Base-by-base conservation (phyloP, 2,797 vertebrate species). In the Threskiornis aethiopicus region DNA sequence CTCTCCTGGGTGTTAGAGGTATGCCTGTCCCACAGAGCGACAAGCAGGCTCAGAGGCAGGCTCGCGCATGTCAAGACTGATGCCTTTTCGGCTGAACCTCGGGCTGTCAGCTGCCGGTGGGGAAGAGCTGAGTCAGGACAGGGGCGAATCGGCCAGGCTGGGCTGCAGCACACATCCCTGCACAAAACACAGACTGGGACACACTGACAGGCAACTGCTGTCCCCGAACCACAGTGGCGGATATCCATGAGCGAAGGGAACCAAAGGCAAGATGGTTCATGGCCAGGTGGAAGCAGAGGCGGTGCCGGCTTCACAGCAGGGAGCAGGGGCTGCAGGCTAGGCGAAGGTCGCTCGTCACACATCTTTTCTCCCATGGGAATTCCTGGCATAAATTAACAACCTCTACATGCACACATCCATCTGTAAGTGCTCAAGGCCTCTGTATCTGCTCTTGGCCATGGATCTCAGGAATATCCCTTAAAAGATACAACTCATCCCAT, bases 341-440 rank as follows among this genome's bases (percentile, higher is more conserved):
- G 11, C 2, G 9, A 65, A 52, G 42, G 65, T 33, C 2, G 1
- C 31, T 59, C 5, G 2, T 2, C 7, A 57, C 16, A 12, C 21
- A 26, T 47, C 21, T 89, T 59, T 58, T 66, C 51, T 87, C 39
- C 51, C 44, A 24, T 3, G 8, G 49, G 16, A 89, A 92, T 47
- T 86, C 29, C 77, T 77, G 51, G 35, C 26, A 39, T 25, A 59
- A 83, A 89, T 41, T 21, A 76, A 62, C 33, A 46, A 39, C 0
- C 3, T 62, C 33, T 66, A 29, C n/a, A 44, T 9, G 78, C 46
- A 77, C 31, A 41, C 18, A 64, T 31, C 37, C 46, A 54, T 49
- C 59, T 72, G 54, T 24, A 61, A 49, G 42, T 13, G 55, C 76
- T 85, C n/a, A 42, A 94, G 75, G 37, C 20, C 35, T 69, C 67